phyloP scores from a whole-genome alignment of 2,888 invertebrate species.

The Itoplectis maculator region DNA sequence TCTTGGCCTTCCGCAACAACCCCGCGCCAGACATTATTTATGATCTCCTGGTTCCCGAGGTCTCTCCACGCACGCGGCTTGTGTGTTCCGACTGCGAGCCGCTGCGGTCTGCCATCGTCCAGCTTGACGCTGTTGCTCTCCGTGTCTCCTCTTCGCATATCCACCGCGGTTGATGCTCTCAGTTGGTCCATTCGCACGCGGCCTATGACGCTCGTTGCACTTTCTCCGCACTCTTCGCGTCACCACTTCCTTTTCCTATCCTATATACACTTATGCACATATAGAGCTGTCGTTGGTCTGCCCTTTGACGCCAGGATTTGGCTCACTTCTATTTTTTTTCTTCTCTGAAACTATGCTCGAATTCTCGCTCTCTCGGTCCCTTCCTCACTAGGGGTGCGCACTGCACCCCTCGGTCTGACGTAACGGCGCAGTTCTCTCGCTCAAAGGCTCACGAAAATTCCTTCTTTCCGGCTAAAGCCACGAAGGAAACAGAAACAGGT shows the following conservation, averaged over 20 bases:
- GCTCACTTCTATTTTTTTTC: slow-evolving; percentile 28
- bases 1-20: slow-evolving; percentile 39
- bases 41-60: slow-evolving; percentile 57
- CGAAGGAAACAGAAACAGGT: slow-evolving; percentile 75
- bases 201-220: slow-evolving; percentile 23
- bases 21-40: slow-evolving; percentile 67
- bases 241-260: slow-evolving; percentile 12
- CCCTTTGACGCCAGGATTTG: slow-evolving; percentile 64
- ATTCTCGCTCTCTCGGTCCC: not conserved
- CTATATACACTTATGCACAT: too few species aligned
- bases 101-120: slow-evolving; percentile 62
- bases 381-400: not conserved
- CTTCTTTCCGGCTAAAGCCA: slow-evolving; percentile 72
- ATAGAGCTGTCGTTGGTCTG: slow-evolving; percentile 40
- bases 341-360: slow-evolving; percentile 5
- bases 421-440: slow-evolving; percentile 49
- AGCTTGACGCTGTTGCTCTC: slow-evolving; percentile 59
- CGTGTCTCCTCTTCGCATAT: slow-evolving; percentile 43
- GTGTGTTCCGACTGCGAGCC: slow-evolving; percentile 54
- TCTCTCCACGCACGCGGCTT: slow-evolving; percentile 45
- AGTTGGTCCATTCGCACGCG: not conserved
- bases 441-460: slow-evolving; percentile 76
- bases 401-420: not conserved
- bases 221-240: slow-evolving; percentile 16
- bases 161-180: slow-evolving; percentile 45